phyloP scores from a whole-genome alignment of 1,140 invertebrate species.

The Hydropsyche tenuis region DNA sequence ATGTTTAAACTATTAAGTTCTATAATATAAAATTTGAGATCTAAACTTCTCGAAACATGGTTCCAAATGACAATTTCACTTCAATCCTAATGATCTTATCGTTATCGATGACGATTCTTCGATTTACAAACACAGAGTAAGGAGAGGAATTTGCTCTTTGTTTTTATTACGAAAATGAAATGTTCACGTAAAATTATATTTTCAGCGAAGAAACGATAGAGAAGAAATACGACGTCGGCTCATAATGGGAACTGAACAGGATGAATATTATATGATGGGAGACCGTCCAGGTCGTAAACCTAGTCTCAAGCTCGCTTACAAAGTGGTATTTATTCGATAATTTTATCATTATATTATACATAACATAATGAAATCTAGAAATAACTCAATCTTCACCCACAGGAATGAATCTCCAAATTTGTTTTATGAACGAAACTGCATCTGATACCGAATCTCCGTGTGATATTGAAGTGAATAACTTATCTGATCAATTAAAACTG shows the following conservation, averaged over 20 bases:
- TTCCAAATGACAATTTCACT: no score
- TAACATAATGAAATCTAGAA: neutral
- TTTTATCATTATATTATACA: neutral
- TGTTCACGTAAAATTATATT: slow-evolving; percentile 49
- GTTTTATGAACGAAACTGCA: slow-evolving; percentile 93
- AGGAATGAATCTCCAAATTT: slow-evolving; percentile 93
- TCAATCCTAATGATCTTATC: no score
- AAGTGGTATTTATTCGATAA: slow-evolving; percentile 68
- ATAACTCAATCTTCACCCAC: slow-evolving; percentile 52
- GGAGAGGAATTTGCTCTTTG: neutral
- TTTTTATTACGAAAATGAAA: slow-evolving; percentile 51
- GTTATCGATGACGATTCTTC: neutral
- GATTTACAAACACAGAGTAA: neutral
- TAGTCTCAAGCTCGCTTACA: slow-evolving; percentile 86
- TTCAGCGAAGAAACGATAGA: slow-evolving; percentile 85
- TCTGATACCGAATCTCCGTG: slow-evolving; percentile 82
- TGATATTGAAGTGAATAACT: slow-evolving; percentile 65
- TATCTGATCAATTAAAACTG: slow-evolving; percentile 39
- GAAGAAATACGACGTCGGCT: slow-evolving; percentile 89
- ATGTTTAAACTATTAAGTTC: no score
- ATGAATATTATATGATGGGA: slow-evolving; percentile 72
- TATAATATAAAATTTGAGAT: no score
- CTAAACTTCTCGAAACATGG: no score
- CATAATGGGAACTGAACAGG: slow-evolving; percentile 84
- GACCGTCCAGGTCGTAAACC: slow-evolving; percentile 78